Conservation (phyloP, 2,113 vertebrate genomes). For the Actinemys pallida region DNA sequence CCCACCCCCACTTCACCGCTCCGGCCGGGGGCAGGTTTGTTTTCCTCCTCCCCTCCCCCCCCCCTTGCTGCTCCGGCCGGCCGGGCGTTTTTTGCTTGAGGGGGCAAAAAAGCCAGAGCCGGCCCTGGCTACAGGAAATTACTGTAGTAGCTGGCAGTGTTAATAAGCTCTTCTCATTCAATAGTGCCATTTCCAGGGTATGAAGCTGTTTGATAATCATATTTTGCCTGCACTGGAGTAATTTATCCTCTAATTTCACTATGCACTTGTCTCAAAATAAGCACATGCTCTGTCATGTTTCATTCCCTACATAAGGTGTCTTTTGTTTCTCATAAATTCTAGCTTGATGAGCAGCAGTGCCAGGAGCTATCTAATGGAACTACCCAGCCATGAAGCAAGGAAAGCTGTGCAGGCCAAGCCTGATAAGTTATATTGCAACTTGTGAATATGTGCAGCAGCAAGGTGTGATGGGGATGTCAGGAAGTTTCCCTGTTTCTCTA, state of each 20-base stretch:
- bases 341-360: neutral
- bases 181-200: neutral
- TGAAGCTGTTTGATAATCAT: neutral
- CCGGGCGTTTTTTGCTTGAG: too few species aligned
- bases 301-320: neutral
- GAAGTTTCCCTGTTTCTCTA: neutral
- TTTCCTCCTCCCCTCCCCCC: too few species aligned
- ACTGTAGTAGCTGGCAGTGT: neutral
- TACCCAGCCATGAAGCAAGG: neutral
- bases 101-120: too few species aligned
- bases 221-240: neutral
- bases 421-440: neutral
- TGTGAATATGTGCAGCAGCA: neutral
- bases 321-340: constrained; percentile 7
- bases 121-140: neutral
- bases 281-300: neutral
- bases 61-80: too few species aligned
- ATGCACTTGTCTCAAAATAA: neutral
- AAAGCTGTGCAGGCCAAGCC: neutral
- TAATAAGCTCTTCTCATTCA: neutral
- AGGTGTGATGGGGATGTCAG: neutral
- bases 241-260: neutral
- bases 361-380: neutral
- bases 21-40: too few species aligned
- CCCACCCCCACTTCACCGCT: too few species aligned